These are phyloP conservation scores for Leptodactylus fallax DNA, from an alignment of 2,797 vertebrate species.

Conservation along the genomic window DNA sequence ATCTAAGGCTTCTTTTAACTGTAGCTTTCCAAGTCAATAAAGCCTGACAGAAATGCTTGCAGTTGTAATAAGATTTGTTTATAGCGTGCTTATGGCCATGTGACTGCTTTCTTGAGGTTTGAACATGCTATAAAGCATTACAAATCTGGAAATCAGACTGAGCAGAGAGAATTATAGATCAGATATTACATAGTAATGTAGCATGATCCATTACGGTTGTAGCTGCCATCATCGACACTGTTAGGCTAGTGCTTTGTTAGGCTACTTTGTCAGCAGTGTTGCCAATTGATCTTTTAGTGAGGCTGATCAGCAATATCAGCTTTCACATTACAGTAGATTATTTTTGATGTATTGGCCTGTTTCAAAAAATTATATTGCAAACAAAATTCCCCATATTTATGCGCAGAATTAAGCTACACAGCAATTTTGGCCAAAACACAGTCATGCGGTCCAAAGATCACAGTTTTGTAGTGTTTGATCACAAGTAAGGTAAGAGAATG, in stretches of 20 bases:
- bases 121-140: background rate
- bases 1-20: conserved; percentile 10
- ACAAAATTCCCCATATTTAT: background rate
- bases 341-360: background rate
- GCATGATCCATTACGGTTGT: background rate
- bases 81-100: background rate
- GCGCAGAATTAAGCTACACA: background rate
- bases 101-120: conserved; percentile 4
- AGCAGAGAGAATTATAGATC: conserved; percentile 10
- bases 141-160: background rate
- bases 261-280: background rate
- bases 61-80: conserved; percentile 15
- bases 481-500: no score
- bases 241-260: background rate
- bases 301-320: background rate
- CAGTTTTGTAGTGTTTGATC: no score
- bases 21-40: background rate
- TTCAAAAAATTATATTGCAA: background rate
- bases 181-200: background rate
- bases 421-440: no score
- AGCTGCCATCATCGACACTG: background rate
- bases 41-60: conserved; percentile 1
- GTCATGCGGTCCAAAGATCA: no score
- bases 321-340: background rate
- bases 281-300: background rate